Base-by-base conservation (phyloP, 2,888 invertebrate species). In the Endotricha flammealis region DNA sequence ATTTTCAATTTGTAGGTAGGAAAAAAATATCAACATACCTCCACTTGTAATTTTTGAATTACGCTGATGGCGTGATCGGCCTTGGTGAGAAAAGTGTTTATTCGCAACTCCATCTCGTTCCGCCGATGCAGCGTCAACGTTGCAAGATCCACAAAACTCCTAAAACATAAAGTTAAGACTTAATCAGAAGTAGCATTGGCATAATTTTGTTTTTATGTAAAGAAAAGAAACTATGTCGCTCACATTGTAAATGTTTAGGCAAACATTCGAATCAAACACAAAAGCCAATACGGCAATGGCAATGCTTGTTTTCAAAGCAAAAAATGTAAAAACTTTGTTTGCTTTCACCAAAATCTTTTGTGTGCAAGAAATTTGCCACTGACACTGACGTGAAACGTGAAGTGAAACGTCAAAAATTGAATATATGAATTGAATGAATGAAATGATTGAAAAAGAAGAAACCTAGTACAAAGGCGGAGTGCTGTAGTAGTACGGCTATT, bases 131-230 rank as follows among this genome's bases (percentile, higher is more conserved):
- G 46, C 4, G 83, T 72, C 43, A 83, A 44, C 23, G 77, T 78
- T 10, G 77, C 80, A 4, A 85, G 61, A 39, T 82, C 77, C 25
- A 83, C 59, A 42, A 71, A 82, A 64, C 85, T 86, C 85, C 85
- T 86, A 45, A 41, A 74, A 60, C 20, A n/a, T n/a, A 28, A 16
- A 39, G 17, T 9, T 6, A 25, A 36, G n/a, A n/a, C n/a, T n/a
- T n/a, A n/a, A n/a, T n/a, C n/a, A n/a, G n/a, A n/a, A n/a, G n/a
- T n/a, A n/a, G n/a, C n/a, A n/a, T n/a, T n/a, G n/a, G n/a, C n/a
- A n/a, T n/a, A n/a, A n/a, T n/a, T n/a, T n/a, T n/a, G n/a, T n/a
- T n/a, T n/a, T n/a, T n/a, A n/a, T n/a, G n/a, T n/a, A n/a, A n/a
- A n/a, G n/a, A n/a, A n/a, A n/a, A n/a, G n/a, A n/a, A n/a, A n/a